A percentile compares a stretch with the other conserved stretches of the same genome.
Conservation (phyloP, 2,888 invertebrate genomes). For the Diloba caeruleocephala region DNA sequence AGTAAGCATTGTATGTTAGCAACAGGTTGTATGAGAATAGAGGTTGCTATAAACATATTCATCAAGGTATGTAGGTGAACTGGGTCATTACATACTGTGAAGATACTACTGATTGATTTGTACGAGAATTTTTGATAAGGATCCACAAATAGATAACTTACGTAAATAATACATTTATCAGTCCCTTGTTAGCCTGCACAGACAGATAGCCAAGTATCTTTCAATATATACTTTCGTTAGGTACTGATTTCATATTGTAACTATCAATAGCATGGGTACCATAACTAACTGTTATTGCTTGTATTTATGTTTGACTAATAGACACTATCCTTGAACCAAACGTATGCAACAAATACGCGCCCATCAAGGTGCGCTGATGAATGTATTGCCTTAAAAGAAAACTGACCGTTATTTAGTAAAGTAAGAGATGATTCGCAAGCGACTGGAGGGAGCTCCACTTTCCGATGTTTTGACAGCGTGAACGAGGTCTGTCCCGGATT, state of each 20-base stretch:
- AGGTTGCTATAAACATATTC: constrained; percentile 18
- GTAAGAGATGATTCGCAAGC: constrained; percentile 73
- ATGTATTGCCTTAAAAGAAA: constrained; percentile 18
- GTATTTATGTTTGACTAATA: background rate
- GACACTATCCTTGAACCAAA: background rate
- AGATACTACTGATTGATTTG: constrained; percentile 33
- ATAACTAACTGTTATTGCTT: background rate
- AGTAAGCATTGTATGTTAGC: constrained; percentile 52
- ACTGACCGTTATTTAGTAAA: constrained; percentile 79
- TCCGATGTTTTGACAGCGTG: constrained; percentile 90
- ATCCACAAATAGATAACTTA: constrained; percentile 42
- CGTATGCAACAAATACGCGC: background rate
- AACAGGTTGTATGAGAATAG: constrained; percentile 41
- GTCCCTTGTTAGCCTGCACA: no score
- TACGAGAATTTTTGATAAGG: constrained; percentile 43
- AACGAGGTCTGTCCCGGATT: constrained; percentile 86
- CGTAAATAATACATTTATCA: constrained; percentile 36
- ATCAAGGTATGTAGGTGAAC: constrained; percentile 27
- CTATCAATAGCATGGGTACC: background rate
- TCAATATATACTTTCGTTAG: no score
- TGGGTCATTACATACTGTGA: constrained; percentile 10
- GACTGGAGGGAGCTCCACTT: constrained; percentile 89
- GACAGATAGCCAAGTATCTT: no score
- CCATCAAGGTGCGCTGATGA: background rate
- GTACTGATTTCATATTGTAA: constrained; percentile 8